Evolutionary conservation across 2,888 invertebrate species (phyloP), one percentile per base, ranked within the genome.

Genomic region (Petrolisthes cinctipes): DNA sequence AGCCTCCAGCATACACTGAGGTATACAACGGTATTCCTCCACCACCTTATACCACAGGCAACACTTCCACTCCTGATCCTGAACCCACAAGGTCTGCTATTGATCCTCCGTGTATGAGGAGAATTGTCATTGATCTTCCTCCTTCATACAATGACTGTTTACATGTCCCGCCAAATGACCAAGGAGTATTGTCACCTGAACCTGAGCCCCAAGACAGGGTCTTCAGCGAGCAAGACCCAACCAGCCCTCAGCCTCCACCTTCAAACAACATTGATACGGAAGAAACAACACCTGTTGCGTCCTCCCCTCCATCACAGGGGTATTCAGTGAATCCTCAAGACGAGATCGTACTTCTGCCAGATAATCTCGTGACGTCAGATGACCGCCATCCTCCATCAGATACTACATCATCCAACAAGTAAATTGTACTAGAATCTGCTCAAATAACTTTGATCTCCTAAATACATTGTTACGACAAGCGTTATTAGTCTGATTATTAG

Each of bases 1-100:
- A 89, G 75, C 89, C 89, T 9, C 89, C 89, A 56, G 85, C 89
- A 14, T 89, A 89, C 51, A 87, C 83, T n/a, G 87, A 89, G 6
- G 83, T 86, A 4, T 85, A 82, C 23, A 78, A 17, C 51, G 76
- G 54, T n/a, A 56, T 75, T 5, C 85, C 87, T 79, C 87, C 89
- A 14, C 86, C 89, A 7, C 89, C 89, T 6, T 88, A 88, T 37
- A 56, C 56, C 51, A 37, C 81, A 51, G 81, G 75, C 37, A 37
- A 37, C 2, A 84, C 20, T 23, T 66, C 57, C 1, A 81, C 61
- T 23, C 57, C 61, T 61, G 17, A 56, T 23, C 17, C 9, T 37
- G 51, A 54, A 20, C 9, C 75, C 37, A 78, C 79, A 17, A 79
- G 54, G 2, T 56, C 66, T 11, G 14, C 82, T 61, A n/a, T 20